Evolutionary conservation across 2,888 invertebrate species (phyloP).

Genomic region (Lasius platythorax): DNA sequence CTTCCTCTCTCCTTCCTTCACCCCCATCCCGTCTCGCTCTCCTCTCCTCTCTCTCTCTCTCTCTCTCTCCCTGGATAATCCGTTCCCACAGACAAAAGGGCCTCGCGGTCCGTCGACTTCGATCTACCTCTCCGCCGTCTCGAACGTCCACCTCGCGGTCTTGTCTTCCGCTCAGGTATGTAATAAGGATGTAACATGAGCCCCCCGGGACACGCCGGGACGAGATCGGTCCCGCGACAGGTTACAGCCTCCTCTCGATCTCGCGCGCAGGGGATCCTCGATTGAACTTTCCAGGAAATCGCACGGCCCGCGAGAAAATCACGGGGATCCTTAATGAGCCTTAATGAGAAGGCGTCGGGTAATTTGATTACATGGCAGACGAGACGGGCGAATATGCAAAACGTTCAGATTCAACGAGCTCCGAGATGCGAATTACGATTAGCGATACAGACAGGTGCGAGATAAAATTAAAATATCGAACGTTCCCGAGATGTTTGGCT

Average conservation of each 20-base stretch:
- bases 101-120: conserved; percentile 83
- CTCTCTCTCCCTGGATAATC: conserved; percentile 72
- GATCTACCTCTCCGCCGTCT: conserved; percentile 79
- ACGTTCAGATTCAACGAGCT: background rate
- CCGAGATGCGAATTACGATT: background rate
- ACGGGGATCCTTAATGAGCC: background rate
- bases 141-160: conserved; percentile 75
- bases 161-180: conserved; percentile 78
- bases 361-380: background rate
- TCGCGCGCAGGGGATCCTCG: conserved; percentile 51
- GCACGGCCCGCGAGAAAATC: conserved; percentile 20
- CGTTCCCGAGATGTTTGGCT: background rate
- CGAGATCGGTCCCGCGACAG: conserved; percentile 68
- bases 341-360: conserved; percentile 27
- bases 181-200: conserved; percentile 85
- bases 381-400: background rate
- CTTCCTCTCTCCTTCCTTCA: background rate
- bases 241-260: conserved; percentile 51
- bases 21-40: conserved; percentile 25
- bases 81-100: conserved; percentile 85
- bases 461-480: background rate
- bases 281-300: conserved; percentile 64
- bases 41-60: conserved; percentile 21
- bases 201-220: conserved; percentile 71
- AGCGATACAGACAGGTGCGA: background rate